Base-by-base conservation (phyloP, 2,888 invertebrate genomes). In the Ormyrus rosae region DNA sequence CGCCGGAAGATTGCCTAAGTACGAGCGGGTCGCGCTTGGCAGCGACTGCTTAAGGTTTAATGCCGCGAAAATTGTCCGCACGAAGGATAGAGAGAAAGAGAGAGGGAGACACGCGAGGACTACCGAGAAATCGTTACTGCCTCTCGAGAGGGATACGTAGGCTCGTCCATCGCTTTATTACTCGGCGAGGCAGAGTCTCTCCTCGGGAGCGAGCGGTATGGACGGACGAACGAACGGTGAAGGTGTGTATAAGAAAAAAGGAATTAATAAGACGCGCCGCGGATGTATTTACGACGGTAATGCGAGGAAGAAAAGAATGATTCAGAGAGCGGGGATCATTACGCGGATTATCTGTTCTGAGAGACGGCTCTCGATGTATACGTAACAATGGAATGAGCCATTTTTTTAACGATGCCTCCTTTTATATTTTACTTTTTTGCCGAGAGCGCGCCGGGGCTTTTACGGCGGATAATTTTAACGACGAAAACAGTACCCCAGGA, bases 211-310 rank as follows among this genome's bases (percentile, higher is more conserved):
- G 19, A 1, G 19, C 2, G 19, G 19, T 1, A 19, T 2, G 19
- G 19, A 19, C 19, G 19, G 19, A 19, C 19, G 19, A 19, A 19
- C 19, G 19, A 19, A 19, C 19, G 19, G 19, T 19, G 19, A 19
- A 19, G n/a, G 64, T 56, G 34, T 71, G 45, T 60, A 58, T 50
- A 34, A 6, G 61, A n/a, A 6, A 63, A 70, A 64, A 61, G 71
- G 67, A 51, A 78, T 72, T 78, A 65, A 78, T 72, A 72, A 67
- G 65, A 46, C 34, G 11, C 60, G 34, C 34, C 34, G 34, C 60
- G 65, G 78, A 61, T 58, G 67, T 78, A 72, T 78, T 72, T 72
- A 78, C 55, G 72, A 61, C 67, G 65, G 60, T 78, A 65, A 71
- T 78, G 46, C 46, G 65, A 70, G 58, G 56, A 53, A 70, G 50